Base-by-base conservation (phyloP, 2,888 invertebrate genomes). In the Stenurella melanura region DNA sequence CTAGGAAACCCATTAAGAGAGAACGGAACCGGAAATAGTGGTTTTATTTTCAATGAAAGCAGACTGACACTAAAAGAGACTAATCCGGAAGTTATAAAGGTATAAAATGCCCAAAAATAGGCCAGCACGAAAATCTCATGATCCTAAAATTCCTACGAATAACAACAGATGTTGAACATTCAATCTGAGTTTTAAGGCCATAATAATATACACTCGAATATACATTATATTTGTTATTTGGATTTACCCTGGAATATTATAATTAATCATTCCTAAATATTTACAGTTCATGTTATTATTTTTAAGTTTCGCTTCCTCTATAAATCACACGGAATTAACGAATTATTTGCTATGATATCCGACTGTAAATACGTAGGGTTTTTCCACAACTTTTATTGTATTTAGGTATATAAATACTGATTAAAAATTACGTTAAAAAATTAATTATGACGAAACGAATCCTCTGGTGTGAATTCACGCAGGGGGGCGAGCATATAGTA, bases 71-170 rank as follows among this genome's bases (percentile, higher is more conserved):
- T 77, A 77, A 74, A 73, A 74, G 67, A 64, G 63, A 73, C 76
- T 81, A 83, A 80, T 83, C 82, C 81, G 82, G 82, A 81, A 81
- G 82, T 79, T 79, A 79, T 82, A 80, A 82, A 81, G 80, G 79
- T 78, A 80, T 77, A 80, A 80, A 80, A 74, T 67, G 71, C 70
- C 74, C 70, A 38, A 77, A 77, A 77, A 77, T 77, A 77, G 71
- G 73, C 73, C 64, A 21, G 64, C 42, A 42, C 42, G 12, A 26
- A 64, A 38, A 64, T 64, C 64, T 42, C 64, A 64, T 38, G 64
- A 64, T 42, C 42, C 42, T 64, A 42, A 42, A 64, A 64, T 64
- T 64, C 42, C 12, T 64, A 64, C 64, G 42, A 42, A 18, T 64
- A 64, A 42, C 42, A 64, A 64, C 64, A 64, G 64, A 64, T 64